phyloP scores from a whole-genome alignment of 2,113 vertebrate species.

The Catharus minimus region DNA sequence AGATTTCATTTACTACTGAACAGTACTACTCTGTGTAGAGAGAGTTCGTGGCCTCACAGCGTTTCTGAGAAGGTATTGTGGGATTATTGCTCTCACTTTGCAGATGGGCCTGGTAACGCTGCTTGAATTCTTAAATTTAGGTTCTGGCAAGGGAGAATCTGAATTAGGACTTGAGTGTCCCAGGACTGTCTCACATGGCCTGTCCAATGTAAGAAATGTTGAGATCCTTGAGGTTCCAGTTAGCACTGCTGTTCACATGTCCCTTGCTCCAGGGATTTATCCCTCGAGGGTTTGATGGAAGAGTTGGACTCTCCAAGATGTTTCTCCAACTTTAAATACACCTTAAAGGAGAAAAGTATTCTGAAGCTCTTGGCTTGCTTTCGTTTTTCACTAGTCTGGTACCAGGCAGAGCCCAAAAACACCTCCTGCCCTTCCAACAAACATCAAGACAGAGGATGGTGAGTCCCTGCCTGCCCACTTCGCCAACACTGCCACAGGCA shows the following conservation, averaged over 20 bases:
- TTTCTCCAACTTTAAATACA: not conserved
- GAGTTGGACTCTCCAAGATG: not conserved
- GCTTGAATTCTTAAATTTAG: constrained; percentile 34
- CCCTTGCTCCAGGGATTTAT: not conserved
- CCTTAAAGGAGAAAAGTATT: not conserved
- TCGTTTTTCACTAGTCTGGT: constrained; percentile 14
- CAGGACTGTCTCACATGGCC: not conserved
- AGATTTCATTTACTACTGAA: constrained; percentile 68
- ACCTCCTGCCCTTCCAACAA: constrained; percentile 4
- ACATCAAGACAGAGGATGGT: not conserved
- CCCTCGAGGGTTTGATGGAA: not conserved
- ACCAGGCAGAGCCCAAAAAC: constrained; percentile 67
- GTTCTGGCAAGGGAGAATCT: not conserved
- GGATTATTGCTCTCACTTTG: constrained; percentile 56
- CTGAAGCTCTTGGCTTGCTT: not conserved
- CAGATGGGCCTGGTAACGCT: constrained; percentile 36
- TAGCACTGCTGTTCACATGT: not conserved
- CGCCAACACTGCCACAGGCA: not conserved
- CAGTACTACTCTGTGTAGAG: constrained; percentile 55
- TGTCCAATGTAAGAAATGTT: not conserved
- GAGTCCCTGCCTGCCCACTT: constrained; percentile 26
- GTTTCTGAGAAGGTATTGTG: constrained; percentile 48
- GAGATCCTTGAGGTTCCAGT: not conserved
- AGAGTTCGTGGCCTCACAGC: constrained; percentile 28
- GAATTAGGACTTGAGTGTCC: not conserved